A percentile compares a stretch with the other conserved stretches of the same genome.
These are phyloP conservation scores for Pseudomugil tenellus DNA, from an alignment of 2,797 vertebrate species.

Conservation along the genomic window DNA sequence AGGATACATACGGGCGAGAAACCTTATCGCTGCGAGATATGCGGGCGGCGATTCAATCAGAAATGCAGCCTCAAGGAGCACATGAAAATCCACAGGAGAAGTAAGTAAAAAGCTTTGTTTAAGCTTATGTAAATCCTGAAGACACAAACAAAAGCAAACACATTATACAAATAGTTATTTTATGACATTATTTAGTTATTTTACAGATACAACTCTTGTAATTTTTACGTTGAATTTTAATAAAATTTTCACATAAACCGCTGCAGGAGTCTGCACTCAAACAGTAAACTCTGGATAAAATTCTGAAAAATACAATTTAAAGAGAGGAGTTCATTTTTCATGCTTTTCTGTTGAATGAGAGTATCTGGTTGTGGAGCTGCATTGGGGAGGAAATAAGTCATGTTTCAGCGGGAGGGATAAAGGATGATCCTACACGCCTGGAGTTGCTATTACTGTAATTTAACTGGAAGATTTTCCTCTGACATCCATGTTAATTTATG, in stretches of 20 bases:
- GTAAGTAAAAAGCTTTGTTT: constrained; percentile 42
- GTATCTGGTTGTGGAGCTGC: too few relatives aligned
- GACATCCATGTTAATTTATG: not conserved
- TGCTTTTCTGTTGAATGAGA: too few relatives aligned
- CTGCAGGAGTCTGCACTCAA: too few relatives aligned
- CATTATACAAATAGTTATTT: not conserved
- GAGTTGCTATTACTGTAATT: not conserved
- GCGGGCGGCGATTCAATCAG: constrained; percentile 77
- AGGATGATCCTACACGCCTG: not conserved
- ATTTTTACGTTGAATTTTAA: too few relatives aligned
- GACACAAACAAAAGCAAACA: not conserved
- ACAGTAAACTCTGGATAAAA: too few relatives aligned
- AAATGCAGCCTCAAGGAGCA: constrained; percentile 81
- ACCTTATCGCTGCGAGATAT: constrained; percentile 73
- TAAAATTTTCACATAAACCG: not conserved
- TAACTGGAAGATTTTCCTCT: not conserved
- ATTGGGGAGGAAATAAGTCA: too few relatives aligned
- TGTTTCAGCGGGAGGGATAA: too few relatives aligned
- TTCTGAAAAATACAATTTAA: too few relatives aligned
- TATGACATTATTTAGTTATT: not conserved
- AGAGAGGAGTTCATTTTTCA: too few relatives aligned
- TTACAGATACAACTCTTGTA: not conserved
- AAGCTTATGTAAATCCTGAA: not conserved
- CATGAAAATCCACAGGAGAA: constrained; percentile 72
- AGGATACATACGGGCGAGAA: constrained; percentile 78